Percentiles rank a stretch among this genome's conserved stretches.
Conservation (phyloP, 2,113 vertebrate genomes). For the Theristicus caerulescens region DNA sequence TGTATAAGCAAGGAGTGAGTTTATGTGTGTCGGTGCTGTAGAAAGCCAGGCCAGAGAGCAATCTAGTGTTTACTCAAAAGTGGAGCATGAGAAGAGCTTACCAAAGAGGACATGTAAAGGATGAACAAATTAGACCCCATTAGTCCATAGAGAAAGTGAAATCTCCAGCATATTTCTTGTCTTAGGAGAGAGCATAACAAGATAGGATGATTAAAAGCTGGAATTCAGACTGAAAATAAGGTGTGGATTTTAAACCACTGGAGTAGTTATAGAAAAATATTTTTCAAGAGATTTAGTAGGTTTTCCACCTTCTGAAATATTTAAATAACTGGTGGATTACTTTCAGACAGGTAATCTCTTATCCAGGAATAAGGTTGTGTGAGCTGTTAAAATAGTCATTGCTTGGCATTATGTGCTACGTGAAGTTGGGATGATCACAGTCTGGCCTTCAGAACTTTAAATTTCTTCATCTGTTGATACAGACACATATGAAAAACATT, state of each 20-base stretch:
- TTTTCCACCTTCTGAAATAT: neutral
- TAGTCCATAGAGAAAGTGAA: rapidly evolving
- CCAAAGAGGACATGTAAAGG: neutral
- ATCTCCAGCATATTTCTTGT: neutral
- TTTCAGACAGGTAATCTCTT: neutral
- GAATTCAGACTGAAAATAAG: neutral
- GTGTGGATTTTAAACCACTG: neutral
- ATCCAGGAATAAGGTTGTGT: neutral
- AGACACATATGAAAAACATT: neutral
- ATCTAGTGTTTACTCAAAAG: neutral
- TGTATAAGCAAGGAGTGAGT: neutral
- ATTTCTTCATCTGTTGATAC: neutral
- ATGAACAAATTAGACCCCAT: neutral
- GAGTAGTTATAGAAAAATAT: neutral
- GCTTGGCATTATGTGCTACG: neutral
- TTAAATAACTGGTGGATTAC: neutral
- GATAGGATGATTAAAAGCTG: neutral
- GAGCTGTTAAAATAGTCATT: neutral
- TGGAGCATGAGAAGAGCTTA: neutral
- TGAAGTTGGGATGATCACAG: neutral
- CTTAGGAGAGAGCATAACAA: neutral
- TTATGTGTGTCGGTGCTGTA: neutral
- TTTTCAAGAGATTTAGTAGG: neutral
- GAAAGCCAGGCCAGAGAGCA: neutral
- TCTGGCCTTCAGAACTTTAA: neutral